Percentiles rank a stretch among this genome's conserved stretches.
These are phyloP conservation scores for Trematomus loennbergii DNA, from an alignment of 2,113 vertebrate genomes.

Conservation along the genomic window DNA sequence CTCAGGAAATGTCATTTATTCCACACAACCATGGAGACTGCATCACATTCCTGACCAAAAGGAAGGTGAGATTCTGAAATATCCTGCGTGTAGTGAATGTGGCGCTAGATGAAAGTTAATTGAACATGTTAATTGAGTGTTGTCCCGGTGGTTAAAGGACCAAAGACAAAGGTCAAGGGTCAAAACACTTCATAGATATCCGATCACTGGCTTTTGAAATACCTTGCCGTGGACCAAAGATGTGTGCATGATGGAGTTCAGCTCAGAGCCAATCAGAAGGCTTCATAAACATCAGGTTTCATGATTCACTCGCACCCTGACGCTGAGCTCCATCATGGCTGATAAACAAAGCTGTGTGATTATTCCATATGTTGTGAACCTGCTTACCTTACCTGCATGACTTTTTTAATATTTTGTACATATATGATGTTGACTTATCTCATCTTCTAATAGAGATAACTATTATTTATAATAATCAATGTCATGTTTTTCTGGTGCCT, in stretches of 20 bases:
- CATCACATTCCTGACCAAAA: too few species aligned
- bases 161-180: background rate
- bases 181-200: background rate
- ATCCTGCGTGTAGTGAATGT: too few species aligned
- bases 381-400: background rate
- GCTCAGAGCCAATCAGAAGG: background rate
- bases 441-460: background rate
- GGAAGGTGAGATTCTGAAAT: too few species aligned
- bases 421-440: background rate
- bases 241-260: background rate
- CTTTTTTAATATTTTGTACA: background rate
- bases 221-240: background rate
- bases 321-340: too few species aligned
- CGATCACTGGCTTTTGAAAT: background rate
- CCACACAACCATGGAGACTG: background rate
- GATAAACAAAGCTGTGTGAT: too few species aligned
- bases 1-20: slow-evolving; percentile 5
- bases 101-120: too few species aligned
- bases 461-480: background rate
- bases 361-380: background rate
- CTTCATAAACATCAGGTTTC: background rate
- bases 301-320: background rate
- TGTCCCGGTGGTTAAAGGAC: background rate
- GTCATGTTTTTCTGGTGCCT: background rate
- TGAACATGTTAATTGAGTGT: too few species aligned